A percentile compares a stretch with the other conserved stretches of the same genome.
Conservation (phyloP, 1,140 invertebrate species). For the Drosophila pectinifera region DNA sequence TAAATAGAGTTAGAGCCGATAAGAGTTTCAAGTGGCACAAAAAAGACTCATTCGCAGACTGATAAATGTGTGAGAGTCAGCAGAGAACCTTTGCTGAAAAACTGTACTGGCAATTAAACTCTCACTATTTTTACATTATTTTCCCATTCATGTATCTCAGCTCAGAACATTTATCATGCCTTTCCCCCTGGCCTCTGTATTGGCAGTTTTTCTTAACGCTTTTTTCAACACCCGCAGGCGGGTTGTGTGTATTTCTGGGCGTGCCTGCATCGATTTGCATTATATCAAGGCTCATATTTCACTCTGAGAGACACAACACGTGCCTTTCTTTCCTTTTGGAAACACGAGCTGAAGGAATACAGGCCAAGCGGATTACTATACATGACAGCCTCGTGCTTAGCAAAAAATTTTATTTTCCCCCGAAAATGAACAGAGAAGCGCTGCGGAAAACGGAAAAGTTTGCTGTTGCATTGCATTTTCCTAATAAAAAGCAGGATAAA, state of each 20-base stretch:
- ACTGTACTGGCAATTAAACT: background rate
- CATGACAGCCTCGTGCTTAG: slow-evolving; percentile 6
- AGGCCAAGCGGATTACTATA: slow-evolving; percentile 24
- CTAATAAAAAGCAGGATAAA: slow-evolving; percentile 16
- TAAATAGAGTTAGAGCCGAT: slow-evolving; percentile 4
- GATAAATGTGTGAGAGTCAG: background rate
- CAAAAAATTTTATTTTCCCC: slow-evolving; percentile 23
- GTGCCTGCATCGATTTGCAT: slow-evolving; percentile 46
- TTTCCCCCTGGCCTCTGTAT: background rate
- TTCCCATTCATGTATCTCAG: background rate
- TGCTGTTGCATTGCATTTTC: slow-evolving; percentile 32
- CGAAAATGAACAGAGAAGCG: slow-evolving; percentile 20
- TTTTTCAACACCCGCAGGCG: background rate
- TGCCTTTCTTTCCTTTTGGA: background rate
- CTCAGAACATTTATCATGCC: slow-evolving; percentile 1
- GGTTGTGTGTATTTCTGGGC: slow-evolving; percentile 1
- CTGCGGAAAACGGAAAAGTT: slow-evolving; percentile 21
- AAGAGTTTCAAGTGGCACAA: slow-evolving; percentile 7
- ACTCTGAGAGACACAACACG: slow-evolving; percentile 14
- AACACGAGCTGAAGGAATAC: background rate
- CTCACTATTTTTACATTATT: background rate
- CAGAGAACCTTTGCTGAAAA: background rate
- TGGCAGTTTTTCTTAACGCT: slow-evolving; percentile 4
- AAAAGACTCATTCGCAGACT: slow-evolving; percentile 10
- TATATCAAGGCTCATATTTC: slow-evolving; percentile 30